Evolutionary conservation across 2,113 vertebrate species (phyloP), one percentile per base, ranked within the genome.

Genomic region (Lycocorax pyrrhopterus): DNA sequence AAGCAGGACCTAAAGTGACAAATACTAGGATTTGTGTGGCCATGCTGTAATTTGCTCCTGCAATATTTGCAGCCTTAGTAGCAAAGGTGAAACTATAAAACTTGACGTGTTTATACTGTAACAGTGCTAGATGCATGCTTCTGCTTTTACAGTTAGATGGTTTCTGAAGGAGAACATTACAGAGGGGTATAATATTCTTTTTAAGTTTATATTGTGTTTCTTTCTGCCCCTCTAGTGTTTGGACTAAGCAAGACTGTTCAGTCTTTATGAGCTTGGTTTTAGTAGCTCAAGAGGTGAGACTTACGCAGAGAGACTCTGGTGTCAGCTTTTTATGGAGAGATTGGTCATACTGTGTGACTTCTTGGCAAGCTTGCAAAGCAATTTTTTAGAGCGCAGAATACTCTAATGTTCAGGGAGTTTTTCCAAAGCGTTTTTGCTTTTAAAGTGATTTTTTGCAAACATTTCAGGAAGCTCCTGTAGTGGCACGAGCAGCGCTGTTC

Each of bases 401-500:
- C 44, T 79, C 58, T 46, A 10, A 21, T 4, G 5, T 12, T 71
- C 5, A 6, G 32, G 32, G n/a, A 44, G 7, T 32, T 89, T 76
- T 53, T 12, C 51, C 37, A 35, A 6, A 6, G 47, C 47, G 3
- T 16, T 59, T 26, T 76, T 91, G 20, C 51, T 71, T 37, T 87
- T 51, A 83, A 75, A 16, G 32, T 35, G 55, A 6, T 59, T n/a
- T 84, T 88, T 63, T 89, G 51, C 82, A 5, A 71, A 74, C 4
- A 0, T 59, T 93, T 41, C 97, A 99, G 99, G 99, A 99, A 97
- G 99, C 99, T 10, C 99, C 99, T 0, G 99, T 99, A 13, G 99
- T 99, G 64, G 99, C 99, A 0, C 98, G 99, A 55, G 99, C 99
- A 35, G 99, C 99, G 10, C 97, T 99, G 49, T 99, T 99, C 91